Base-by-base conservation (phyloP, 1,140 invertebrate genomes). In the Physella acuta region DNA sequence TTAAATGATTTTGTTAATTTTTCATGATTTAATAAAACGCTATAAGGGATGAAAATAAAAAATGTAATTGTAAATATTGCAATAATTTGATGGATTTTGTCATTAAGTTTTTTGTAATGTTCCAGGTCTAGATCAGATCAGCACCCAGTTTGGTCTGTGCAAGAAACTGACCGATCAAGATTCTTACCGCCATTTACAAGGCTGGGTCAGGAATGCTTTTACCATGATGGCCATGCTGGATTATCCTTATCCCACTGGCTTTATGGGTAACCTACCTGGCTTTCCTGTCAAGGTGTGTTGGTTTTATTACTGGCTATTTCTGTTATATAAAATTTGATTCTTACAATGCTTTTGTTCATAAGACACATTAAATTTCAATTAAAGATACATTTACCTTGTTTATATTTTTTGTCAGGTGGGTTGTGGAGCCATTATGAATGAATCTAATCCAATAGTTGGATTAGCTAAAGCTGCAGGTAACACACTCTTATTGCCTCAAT, bases 171-270 rank as follows among this genome's bases (percentile, higher is more conserved):
- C 63, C 20, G 70, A 64, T 44, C 53, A 59, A 11, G 55, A 51
- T 4, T 75, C 79, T 17, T 83, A 80, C 56, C 67, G 71, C 11
- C 83, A 83, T 51, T 72, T 85, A 2, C 70, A 80, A 28, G 76
- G 76, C 26, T 87, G 82, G 82, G 69, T 86, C 1, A 68, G 75
- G 17, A 88, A 91, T 64, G 88, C 93, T 44, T 95, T 92, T 79
- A 87, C 88, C 11, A 91, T 90, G 78, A 77, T 97, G 56, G 94
- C 94, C 0, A 97, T 97, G 94, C 89, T 92, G 0, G 92, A 98
- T 85, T 98, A 98, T 86, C 95, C 95, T 0, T 97, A 95, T 84
- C 85, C 90, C 16, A 88, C 90, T 0, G 87, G 89, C 75, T 97
- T 97, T 81, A 60, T 75, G 36, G 75, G 62, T 30, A 89, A 90